These are phyloP conservation scores for Herminia tarsipennalis DNA, from an alignment of 2,888 invertebrate genomes.

Conservation along the genomic window DNA sequence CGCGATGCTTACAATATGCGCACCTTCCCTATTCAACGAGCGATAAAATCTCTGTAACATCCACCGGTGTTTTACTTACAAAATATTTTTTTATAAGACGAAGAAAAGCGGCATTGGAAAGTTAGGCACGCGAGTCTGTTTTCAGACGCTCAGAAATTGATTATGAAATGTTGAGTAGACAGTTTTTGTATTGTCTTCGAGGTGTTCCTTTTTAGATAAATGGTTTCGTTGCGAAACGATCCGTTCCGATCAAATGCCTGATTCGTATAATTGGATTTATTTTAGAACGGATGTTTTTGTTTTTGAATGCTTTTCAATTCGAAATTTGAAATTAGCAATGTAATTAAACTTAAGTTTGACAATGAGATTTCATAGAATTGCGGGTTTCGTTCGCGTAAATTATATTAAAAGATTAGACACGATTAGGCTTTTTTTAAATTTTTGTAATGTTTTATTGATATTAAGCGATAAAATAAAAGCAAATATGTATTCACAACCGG, in stretches of 20 bases:
- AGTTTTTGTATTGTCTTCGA: slow-evolving; percentile 66
- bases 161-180: slow-evolving; percentile 73
- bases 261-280: slow-evolving; percentile 41
- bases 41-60: slow-evolving; percentile 26
- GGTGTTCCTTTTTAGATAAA: slow-evolving; percentile 54
- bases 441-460: too few species aligned
- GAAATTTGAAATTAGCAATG: too few species aligned
- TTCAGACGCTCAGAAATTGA: slow-evolving; percentile 61
- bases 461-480: too few species aligned
- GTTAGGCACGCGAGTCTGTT: slow-evolving; percentile 3
- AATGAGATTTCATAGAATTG: too few species aligned
- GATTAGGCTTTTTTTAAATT: too few species aligned
- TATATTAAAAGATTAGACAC: too few species aligned
- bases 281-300: slow-evolving; percentile 34
- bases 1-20: slow-evolving; percentile 59
- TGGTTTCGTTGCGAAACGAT: slow-evolving; percentile 47
- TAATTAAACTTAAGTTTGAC: too few species aligned
- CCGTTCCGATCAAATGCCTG: slow-evolving; percentile 27
- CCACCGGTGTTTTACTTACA: slow-evolving; percentile 46
- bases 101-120: slow-evolving; percentile 23
- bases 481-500: too few species aligned
- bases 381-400: too few species aligned
- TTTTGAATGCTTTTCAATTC: too few species aligned
- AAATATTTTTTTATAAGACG: slow-evolving; percentile 6
- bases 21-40: slow-evolving; percentile 32